These are phyloP conservation scores for Ispidina picta DNA, from an alignment of 2,797 vertebrate genomes.

Conservation along the genomic window DNA sequence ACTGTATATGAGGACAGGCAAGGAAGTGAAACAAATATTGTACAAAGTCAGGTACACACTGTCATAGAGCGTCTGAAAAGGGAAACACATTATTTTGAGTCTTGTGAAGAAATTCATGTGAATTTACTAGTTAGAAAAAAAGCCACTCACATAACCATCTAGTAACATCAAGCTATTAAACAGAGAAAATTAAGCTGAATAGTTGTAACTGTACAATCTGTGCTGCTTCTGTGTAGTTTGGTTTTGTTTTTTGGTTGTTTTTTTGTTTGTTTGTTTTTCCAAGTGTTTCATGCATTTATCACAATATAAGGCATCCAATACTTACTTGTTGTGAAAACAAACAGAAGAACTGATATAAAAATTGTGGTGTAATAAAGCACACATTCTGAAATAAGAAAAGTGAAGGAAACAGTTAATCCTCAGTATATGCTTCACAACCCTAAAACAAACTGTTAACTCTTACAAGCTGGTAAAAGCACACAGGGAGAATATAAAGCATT, in stretches of 20 bases:
- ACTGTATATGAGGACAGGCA: slow-evolving; percentile 97
- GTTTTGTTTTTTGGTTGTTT: no score
- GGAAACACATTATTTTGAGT: slow-evolving; percentile 33
- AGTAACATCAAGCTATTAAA: background rate
- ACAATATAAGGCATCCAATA: slow-evolving; percentile 8
- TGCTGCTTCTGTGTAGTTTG: background rate
- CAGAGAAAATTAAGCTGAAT: background rate
- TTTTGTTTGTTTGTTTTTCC: background rate
- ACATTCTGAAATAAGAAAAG: slow-evolving; percentile 92
- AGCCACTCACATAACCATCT: background rate
- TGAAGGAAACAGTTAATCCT: background rate
- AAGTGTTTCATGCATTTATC: background rate
- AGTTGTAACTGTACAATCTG: background rate
- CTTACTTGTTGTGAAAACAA: slow-evolving; percentile 99
- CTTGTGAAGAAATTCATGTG: background rate
- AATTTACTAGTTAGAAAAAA: background rate
- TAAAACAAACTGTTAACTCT: background rate
- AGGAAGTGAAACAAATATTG: slow-evolving; percentile 99
- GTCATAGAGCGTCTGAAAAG: slow-evolving; percentile 93
- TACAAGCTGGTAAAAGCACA: background rate
- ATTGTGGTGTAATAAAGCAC: slow-evolving; percentile 99
- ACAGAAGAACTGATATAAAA: slow-evolving; percentile 99
- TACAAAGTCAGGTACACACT: slow-evolving; percentile 98
- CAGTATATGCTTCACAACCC: background rate
- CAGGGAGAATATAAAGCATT: background rate